Conservation (phyloP, 2,888 invertebrate species). For the Eutolmus rufibarbis region DNA sequence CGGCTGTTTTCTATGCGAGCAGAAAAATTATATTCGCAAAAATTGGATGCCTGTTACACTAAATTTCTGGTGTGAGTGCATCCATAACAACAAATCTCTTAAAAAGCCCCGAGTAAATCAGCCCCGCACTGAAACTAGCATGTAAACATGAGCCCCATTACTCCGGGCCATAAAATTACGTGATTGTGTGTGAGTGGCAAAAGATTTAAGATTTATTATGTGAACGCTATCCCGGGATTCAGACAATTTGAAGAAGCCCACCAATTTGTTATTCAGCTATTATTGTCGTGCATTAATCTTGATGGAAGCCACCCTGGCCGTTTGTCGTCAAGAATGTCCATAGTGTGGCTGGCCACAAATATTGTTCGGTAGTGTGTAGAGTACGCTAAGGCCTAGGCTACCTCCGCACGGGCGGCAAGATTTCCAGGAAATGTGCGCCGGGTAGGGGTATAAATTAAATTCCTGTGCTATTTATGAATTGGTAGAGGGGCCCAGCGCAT, state of each 20-base stretch:
- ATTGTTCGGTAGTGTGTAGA: neutral
- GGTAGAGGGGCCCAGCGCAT: neutral
- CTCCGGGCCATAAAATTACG: neutral
- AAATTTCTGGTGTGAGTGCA: neutral
- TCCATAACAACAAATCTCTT: neutral
- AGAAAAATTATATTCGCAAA: neutral
- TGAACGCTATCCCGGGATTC: neutral
- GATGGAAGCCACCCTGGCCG: neutral
- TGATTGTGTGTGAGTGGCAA: neutral
- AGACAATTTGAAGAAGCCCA: conserved; percentile 12
- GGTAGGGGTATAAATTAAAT: neutral
- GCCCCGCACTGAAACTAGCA: neutral
- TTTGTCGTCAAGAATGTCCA: neutral
- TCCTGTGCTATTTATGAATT: conserved; percentile 22
- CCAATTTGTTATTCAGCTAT: conserved; percentile 16
- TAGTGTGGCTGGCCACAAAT: conserved; percentile 14
- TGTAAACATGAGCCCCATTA: neutral
- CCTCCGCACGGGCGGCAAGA: neutral
- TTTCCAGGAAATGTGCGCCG: neutral
- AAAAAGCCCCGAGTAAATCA: neutral
- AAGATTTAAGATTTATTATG: neutral
- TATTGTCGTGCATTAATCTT: conserved; percentile 22
- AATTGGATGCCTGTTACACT: neutral
- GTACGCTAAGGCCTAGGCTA: neutral
- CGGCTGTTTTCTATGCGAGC: neutral